A percentile compares a stretch with the other conserved stretches of the same genome.
These are phyloP conservation scores for Nyctereutes procyonoides DNA, from an alignment of 2,113 vertebrate species.

Conservation along the genomic window DNA sequence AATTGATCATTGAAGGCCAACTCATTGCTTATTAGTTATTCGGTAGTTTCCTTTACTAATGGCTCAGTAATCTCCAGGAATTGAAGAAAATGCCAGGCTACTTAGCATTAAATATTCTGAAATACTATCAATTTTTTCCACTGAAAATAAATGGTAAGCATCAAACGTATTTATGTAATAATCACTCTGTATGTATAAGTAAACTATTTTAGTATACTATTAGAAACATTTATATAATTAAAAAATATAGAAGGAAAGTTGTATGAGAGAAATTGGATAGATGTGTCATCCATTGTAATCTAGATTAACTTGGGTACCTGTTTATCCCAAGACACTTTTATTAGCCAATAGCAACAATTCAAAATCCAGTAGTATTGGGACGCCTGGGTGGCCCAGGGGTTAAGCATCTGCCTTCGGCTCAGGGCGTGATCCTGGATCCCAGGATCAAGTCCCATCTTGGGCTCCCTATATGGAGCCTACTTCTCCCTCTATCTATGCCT, in stretches of 20 bases:
- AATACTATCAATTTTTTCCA: not conserved
- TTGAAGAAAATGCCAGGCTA: not conserved
- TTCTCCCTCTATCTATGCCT: too few species aligned
- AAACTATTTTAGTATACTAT: not conserved
- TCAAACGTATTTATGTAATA: not conserved
- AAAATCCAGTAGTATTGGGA: not conserved
- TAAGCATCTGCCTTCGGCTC: too few species aligned
- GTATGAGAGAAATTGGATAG: slow-evolving; percentile 16
- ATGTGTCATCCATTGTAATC: not conserved
- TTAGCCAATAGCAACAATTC: not conserved
- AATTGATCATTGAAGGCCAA: slow-evolving; percentile 15
- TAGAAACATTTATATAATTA: not conserved
- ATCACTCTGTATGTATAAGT: not conserved
- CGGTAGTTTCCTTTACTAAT: slow-evolving; percentile 28
- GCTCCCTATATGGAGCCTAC: too few species aligned
- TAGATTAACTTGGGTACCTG: not conserved
- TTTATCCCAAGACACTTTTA: not conserved
- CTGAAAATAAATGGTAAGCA: slow-evolving; percentile 47
- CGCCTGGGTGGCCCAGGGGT: too few species aligned
- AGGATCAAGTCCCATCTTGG: too few species aligned
- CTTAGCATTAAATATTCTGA: slow-evolving; percentile 27
- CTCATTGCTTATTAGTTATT: not conserved
- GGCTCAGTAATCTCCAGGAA: not conserved
- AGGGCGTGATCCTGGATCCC: too few species aligned
- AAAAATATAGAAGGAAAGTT: not conserved